Evolutionary conservation across 2,888 invertebrate species (phyloP).

Genomic region (Leptinotarsa peninsularis): DNA sequence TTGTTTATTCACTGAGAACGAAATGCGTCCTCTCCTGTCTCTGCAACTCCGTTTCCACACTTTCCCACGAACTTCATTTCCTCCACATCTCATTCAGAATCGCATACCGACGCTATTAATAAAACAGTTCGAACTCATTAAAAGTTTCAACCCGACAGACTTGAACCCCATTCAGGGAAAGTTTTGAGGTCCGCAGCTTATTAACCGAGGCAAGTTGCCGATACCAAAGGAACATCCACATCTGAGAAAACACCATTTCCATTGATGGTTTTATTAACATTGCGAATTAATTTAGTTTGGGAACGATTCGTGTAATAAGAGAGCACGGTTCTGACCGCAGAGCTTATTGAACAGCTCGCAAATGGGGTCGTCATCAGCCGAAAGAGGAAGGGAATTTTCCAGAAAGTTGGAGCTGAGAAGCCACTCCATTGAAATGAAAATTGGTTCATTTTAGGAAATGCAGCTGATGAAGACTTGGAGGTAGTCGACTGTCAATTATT

Average conservation of each 20-base stretch:
- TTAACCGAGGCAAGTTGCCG: constrained; percentile 38
- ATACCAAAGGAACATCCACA: constrained; percentile 32
- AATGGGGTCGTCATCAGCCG: background rate
- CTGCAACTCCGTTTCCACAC: background rate
- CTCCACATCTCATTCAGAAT: background rate
- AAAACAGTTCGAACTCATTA: constrained; percentile 48
- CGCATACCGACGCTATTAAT: constrained; percentile 41
- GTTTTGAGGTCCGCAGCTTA: constrained; percentile 39
- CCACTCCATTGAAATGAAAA: background rate
- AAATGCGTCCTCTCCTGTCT: background rate
- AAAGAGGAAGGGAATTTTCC: background rate
- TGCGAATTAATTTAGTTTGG: constrained; percentile 34
- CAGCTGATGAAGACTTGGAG: too few species aligned
- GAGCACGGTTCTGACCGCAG: background rate
- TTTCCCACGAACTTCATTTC: constrained; percentile 9
- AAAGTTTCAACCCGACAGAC: constrained; percentile 44
- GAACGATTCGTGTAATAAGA: background rate
- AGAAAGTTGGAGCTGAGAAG: background rate
- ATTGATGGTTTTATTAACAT: constrained; percentile 40
- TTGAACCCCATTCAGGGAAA: constrained; percentile 31
- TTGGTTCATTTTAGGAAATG: background rate
- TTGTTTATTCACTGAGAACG: background rate
- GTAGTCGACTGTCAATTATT: too few species aligned
- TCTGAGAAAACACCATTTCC: constrained; percentile 38
- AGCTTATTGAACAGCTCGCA: too few species aligned